A percentile compares a stretch with the other conserved stretches of the same genome.
Conservation (phyloP, 2,113 vertebrate genomes). For the Atrichornis clamosus region DNA sequence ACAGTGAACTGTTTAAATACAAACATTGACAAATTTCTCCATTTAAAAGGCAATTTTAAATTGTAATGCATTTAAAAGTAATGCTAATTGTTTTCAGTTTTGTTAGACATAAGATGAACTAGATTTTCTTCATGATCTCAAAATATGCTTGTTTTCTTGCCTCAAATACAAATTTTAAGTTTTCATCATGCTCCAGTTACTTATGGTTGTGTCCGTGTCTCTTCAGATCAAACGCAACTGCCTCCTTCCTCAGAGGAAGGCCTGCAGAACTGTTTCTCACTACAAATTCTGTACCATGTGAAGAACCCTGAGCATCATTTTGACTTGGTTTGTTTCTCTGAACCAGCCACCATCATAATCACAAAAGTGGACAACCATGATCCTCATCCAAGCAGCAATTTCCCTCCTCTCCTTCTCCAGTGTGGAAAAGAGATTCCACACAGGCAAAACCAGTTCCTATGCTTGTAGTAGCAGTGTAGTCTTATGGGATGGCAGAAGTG, state of each 20-base stretch:
- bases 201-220: neutral
- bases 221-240: neutral
- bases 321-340: neutral
- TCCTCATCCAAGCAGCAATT: neutral
- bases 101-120: neutral
- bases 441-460: neutral
- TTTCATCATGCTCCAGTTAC: neutral
- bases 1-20: neutral
- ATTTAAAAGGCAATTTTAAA: neutral
- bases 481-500: neutral
- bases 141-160: neutral
- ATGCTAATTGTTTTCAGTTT: neutral
- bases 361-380: neutral
- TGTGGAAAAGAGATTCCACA: neutral
- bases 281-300: neutral
- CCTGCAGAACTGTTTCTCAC: neutral
- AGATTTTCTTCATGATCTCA: neutral
- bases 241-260: fast-evolving
- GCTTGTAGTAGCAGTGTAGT: neutral
- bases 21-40: neutral
- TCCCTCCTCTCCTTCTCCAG: neutral
- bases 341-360: neutral
- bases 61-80: neutral
- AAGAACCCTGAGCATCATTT: neutral
- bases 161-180: neutral